Evolutionary conservation across 2,797 vertebrate genomes (phyloP).

Genomic region (Lepilemur ruficaudatus): DNA sequence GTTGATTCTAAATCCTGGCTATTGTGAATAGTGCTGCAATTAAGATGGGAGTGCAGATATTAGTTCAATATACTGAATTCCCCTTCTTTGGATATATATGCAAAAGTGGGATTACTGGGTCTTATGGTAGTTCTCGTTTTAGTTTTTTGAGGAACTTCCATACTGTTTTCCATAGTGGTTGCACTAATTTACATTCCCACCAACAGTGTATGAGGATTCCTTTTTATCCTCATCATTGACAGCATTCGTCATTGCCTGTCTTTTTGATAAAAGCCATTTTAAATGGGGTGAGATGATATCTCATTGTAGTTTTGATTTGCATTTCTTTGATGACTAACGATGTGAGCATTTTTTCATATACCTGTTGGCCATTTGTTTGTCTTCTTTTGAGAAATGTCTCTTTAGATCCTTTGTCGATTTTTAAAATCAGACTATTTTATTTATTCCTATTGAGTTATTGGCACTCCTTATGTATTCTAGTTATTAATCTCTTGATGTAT

Average conservation of each 20-base stretch:
- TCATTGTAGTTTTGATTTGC: not conserved
- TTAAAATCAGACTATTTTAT: not conserved
- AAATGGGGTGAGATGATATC: not conserved
- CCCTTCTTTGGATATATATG: not conserved
- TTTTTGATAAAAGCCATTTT: not conserved
- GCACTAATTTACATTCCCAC: not conserved
- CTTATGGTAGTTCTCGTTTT: not conserved
- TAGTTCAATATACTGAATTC: not conserved
- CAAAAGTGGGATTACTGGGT: not conserved
- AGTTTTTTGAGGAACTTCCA: not conserved
- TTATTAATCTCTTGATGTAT: not conserved
- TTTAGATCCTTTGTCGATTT: not conserved
- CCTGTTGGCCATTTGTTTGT: not conserved
- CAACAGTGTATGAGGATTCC: not conserved
- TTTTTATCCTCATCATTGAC: not conserved
- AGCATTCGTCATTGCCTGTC: not conserved
- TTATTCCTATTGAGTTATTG: not conserved
- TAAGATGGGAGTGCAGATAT: not conserved
- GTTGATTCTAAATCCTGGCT: not conserved
- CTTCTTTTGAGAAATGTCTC: not conserved
- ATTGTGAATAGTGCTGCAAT: not conserved
- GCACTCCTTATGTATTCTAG: not conserved
- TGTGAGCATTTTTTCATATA: not conserved
- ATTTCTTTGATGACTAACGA: not conserved
- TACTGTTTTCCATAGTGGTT: not conserved